Conservation (phyloP, 2,888 invertebrate genomes). For the Eretmocerus hayati region DNA sequence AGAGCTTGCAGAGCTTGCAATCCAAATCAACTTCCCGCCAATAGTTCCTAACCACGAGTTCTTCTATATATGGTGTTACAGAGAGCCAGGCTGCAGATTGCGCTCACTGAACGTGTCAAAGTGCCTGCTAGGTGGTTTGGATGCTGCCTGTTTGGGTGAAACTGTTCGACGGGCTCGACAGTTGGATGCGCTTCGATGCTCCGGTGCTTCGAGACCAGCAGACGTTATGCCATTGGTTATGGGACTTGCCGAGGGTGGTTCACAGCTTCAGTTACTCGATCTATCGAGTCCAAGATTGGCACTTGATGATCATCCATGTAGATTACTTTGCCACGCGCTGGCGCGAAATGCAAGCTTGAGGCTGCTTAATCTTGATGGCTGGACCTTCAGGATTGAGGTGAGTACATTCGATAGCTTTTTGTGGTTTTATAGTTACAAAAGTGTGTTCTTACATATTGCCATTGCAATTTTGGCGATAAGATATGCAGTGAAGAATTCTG, state of each 20-base stretch:
- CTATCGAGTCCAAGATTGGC: slow-evolving; percentile 51
- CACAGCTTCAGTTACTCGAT: slow-evolving; percentile 51
- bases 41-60: too few species aligned
- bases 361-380: slow-evolving; percentile 52
- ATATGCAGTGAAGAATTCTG: too few species aligned
- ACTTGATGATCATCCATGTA: slow-evolving; percentile 50
- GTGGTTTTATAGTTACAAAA: too few species aligned
- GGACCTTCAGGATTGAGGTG: slow-evolving; percentile 54
- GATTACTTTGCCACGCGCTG: slow-evolving; percentile 48
- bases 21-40: too few species aligned
- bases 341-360: slow-evolving; percentile 48
- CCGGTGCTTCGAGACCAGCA: slow-evolving; percentile 51
- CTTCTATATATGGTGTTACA: slow-evolving; percentile 29
- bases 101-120: slow-evolving; percentile 53
- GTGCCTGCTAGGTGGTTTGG: slow-evolving; percentile 51
- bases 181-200: slow-evolving; percentile 51
- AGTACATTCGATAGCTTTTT: too few species aligned
- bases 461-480: too few species aligned
- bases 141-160: slow-evolving; percentile 53
- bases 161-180: slow-evolving; percentile 50
- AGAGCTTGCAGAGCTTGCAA: too few species aligned
- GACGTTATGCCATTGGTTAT: slow-evolving; percentile 53
- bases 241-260: slow-evolving; percentile 52
- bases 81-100: slow-evolving; percentile 50
- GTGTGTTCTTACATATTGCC: too few species aligned